phyloP scores from a whole-genome alignment of 2,113 vertebrate species.

The Apodemus sylvaticus region DNA sequence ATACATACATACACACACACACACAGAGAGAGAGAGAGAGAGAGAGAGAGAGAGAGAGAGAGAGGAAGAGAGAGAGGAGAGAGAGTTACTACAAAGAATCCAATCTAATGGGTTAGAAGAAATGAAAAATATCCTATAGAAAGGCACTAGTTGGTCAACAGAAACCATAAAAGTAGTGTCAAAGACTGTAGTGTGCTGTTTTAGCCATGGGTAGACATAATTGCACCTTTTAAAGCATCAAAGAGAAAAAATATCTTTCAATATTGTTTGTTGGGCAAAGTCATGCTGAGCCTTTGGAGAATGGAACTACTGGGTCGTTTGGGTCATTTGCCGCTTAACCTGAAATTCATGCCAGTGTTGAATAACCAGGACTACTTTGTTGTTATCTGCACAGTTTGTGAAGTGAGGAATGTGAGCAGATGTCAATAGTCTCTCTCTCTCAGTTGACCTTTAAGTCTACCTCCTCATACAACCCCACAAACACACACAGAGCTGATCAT shows the following conservation, averaged over 20 bases:
- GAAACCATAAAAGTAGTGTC: neutral
- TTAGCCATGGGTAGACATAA: neutral
- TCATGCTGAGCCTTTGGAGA: neutral
- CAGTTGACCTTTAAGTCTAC: neutral
- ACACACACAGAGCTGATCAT: neutral
- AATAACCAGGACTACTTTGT: neutral
- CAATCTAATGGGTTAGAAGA: neutral
- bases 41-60: too few relatives aligned
- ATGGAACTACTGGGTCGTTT: neutral
- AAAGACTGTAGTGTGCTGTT: neutral
- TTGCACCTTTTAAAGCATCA: neutral
- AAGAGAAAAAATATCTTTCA: neutral
- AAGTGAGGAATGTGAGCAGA: neutral
- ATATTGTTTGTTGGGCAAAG: neutral
- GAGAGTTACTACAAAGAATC: neutral
- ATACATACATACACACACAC: too few relatives aligned
- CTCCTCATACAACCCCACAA: fast-evolving
- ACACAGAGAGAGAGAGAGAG: too few relatives aligned
- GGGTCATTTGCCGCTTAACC: neutral
- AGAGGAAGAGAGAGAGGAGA: too few relatives aligned
- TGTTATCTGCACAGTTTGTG: neutral
- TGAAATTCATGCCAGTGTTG: neutral
- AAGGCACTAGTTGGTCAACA: neutral
- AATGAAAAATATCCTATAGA: neutral
- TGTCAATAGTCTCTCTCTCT: neutral